Base-by-base conservation (phyloP, 2,797 vertebrate species). In the Gadopsis marmoratus region DNA sequence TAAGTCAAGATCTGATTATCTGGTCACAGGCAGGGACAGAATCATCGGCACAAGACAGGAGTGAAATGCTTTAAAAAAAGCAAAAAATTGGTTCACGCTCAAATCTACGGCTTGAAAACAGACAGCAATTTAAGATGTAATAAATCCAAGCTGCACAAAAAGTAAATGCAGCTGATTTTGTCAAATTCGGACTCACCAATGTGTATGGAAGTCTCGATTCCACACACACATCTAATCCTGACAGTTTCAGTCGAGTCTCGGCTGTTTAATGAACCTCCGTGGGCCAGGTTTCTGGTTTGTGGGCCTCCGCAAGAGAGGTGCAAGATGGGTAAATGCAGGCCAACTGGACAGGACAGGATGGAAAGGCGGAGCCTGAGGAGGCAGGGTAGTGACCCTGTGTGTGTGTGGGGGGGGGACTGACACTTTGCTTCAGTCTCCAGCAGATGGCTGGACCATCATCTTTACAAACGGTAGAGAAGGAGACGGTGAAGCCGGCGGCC, bases 371-470 rank as follows among this genome's bases (percentile, higher is more conserved):
- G 26, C 26, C 26, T 26, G 26, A 26, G 26, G 26, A 26, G 26
- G 26, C 26, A 26, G 26, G 26, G 26, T 26, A 26, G 26, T 26
- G 26, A 26, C 26, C 26, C 26, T 26, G 19, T 33, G 67, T 61
- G 69, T 72, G 68, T 61, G 69, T 58, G 60, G 12, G 61, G 71
- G 77, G 78, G 74, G 73, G 77, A 70, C 73, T 58, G 67, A 81
- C 83, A 73, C 74, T 69, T 35, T 29, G 68, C 74, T 76, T 81
- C 62, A 65, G n/a, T 78, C 76, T 81, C 66, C 41, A 80, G 76
- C 86, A 89, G 87, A 90, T 73, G 86, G 79, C 56, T 53, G 55
- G 41, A 84, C 21, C 74, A 83, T 74, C 75, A 73, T 76, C 71
- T 69, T 41, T 61, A 81, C 78, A 74, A 81, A 45, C 1, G 23